Evolutionary conservation across 2,888 invertebrate species (phyloP), one percentile per base, ranked within the genome.

Genomic region (Anorthoa munda): DNA sequence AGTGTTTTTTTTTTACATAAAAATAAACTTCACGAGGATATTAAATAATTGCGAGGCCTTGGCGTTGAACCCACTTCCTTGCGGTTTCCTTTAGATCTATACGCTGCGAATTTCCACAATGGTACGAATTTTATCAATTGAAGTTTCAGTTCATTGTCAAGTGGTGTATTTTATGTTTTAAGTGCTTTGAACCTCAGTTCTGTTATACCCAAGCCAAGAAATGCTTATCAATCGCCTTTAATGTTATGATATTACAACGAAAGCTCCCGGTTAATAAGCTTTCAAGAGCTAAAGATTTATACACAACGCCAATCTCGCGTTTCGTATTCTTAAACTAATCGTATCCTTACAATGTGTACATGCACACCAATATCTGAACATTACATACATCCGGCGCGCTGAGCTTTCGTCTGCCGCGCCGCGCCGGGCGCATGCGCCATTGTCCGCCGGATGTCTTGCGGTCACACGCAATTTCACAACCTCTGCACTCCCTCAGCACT

Each of bases 381-480:
- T 94, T 93, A 93, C 93, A 91, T 91, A 94, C 95, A 95, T 95
- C 95, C 95, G 95, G 94, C 86, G 88, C 85, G 89, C 87, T 79
- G 86, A 87, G 92, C 93, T 93, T 92, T 93, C 93, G 93, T 92
- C 93, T 89, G 89, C 86, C 84, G 87, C 87, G 84, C 73, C 89
- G 90, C 87, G 84, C 73, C 89, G 90, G 77, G 89, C 87, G 86
- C 92, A 83, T 83, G 91, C 91, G 91, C 92, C 91, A 93, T 94
- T 94, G 94, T 93, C 93, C 94, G 92, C 95, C 95, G 96, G 95
- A 95, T 95, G 95, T 95, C 95, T 95, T 96, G 95, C 92, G 96
- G 96, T 96, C 95, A 93, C 94, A 94, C 94, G 94, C 94, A 95
- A 95, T 95, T 95, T 95, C 95, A 95, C 94, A 94, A 95, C 93